These are phyloP conservation scores for Neodiprion fabricii DNA, from an alignment of 1,140 invertebrate species.

Conservation along the genomic window DNA sequence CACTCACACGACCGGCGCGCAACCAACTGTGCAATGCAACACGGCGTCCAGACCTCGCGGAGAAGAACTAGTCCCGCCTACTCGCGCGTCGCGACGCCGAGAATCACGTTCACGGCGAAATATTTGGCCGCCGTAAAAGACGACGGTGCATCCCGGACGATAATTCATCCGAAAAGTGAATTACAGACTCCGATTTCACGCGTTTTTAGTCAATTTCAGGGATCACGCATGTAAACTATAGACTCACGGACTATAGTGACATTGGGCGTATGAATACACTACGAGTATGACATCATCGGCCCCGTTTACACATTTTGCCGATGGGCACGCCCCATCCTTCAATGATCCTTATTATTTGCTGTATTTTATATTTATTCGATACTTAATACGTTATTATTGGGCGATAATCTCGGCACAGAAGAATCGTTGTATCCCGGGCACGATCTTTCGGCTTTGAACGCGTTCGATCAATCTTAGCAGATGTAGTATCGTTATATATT, in stretches of 20 bases:
- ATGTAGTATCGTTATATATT: too few species aligned
- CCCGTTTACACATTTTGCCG: slow-evolving; percentile 43
- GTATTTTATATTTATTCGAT: too few species aligned
- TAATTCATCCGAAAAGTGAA: neutral
- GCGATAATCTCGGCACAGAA: neutral
- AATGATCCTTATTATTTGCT: neutral
- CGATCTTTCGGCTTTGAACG: too few species aligned
- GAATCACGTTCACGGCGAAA: too few species aligned
- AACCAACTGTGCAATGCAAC: slow-evolving; percentile 43
- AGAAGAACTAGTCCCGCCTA: slow-evolving; percentile 25
- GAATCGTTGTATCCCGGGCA: neutral
- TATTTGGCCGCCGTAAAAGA: neutral
- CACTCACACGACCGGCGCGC: slow-evolving; percentile 55
- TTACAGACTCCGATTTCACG: neutral
- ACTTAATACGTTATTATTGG: neutral
- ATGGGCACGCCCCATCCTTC: slow-evolving; percentile 49
- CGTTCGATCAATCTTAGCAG: too few species aligned
- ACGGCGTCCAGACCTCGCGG: slow-evolving; percentile 37
- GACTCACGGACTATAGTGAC: neutral
- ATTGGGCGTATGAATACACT: slow-evolving; percentile 42
- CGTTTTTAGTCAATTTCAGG: neutral
- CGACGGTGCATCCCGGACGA: neutral
- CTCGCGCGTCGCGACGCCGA: neutral
- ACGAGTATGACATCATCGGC: slow-evolving; percentile 48
- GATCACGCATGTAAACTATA: neutral